These are phyloP conservation scores for Cyanoliseus patagonus DNA, from an alignment of 2,113 vertebrate genomes.

Conservation along the genomic window DNA sequence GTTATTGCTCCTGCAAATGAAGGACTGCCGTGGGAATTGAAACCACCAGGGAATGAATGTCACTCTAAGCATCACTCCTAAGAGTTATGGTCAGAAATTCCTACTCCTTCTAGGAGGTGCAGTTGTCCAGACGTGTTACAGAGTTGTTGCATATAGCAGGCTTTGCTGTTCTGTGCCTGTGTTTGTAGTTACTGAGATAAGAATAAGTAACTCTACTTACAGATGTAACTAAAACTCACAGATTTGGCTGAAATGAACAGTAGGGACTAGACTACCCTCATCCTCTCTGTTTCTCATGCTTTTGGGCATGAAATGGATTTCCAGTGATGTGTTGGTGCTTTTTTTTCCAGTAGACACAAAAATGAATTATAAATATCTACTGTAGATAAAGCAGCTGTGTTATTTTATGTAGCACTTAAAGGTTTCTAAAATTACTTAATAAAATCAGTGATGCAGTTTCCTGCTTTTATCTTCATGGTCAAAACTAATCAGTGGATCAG, in stretches of 20 bases:
- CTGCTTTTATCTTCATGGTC: not conserved
- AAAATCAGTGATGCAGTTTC: not conserved
- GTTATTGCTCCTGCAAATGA: not conserved
- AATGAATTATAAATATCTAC: not conserved
- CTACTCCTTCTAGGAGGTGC: not conserved
- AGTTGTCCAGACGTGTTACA: not conserved
- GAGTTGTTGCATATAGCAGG: not conserved
- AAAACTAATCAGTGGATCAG: not conserved
- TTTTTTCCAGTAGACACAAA: not conserved
- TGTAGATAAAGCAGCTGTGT: not conserved
- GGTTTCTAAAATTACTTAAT: not conserved
- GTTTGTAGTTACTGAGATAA: not conserved
- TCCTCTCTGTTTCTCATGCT: not conserved
- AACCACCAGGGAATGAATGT: not conserved
- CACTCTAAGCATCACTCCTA: not conserved
- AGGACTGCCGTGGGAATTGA: not conserved
- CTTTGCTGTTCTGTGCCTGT: not conserved
- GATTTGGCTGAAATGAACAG: not conserved
- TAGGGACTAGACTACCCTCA: not conserved
- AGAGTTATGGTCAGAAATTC: not conserved
- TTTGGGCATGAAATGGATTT: not conserved
- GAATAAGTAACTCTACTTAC: not conserved
- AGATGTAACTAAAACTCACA: not conserved
- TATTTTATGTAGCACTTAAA: not conserved
- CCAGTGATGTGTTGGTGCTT: not conserved